Evolutionary conservation across 2,888 invertebrate species (phyloP).

Genomic region (Camptogramma bilineatum): DNA sequence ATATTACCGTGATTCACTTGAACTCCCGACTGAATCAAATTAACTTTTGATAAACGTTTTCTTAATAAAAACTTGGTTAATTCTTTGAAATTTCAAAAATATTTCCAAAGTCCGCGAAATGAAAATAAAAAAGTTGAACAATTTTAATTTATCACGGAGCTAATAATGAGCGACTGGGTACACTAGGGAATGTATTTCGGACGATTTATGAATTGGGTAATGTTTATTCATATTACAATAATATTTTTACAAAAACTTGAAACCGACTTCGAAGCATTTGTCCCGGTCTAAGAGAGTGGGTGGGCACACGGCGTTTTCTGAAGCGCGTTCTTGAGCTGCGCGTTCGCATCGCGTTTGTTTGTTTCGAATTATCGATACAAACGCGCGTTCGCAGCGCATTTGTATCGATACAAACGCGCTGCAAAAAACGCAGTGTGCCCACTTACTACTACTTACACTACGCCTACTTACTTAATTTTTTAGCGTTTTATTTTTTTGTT

Average conservation of each 20-base stretch:
- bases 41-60: constrained; percentile 24
- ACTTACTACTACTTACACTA: too few species aligned
- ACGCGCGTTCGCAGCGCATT: too few species aligned
- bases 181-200: constrained; percentile 7
- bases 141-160: constrained; percentile 14
- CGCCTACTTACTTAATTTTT: too few species aligned
- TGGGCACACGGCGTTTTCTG: too few species aligned
- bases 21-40: background rate
- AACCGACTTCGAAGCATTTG: background rate
- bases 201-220: background rate
- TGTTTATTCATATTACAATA: background rate
- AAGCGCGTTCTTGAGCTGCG: too few species aligned
- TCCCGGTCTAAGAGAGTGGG: too few species aligned
- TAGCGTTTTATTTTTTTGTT: too few species aligned
- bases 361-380: too few species aligned
- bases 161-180: constrained; percentile 7
- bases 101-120: constrained; percentile 17
- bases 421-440: too few species aligned
- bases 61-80: constrained; percentile 26
- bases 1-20: too few species aligned
- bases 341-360: too few species aligned
- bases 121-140: constrained; percentile 28
- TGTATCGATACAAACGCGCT: too few species aligned
- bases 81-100: constrained; percentile 24
- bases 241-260: background rate